Evolutionary conservation across 2,888 invertebrate species (phyloP).

Genomic region (Trypoxylon attenuatum): DNA sequence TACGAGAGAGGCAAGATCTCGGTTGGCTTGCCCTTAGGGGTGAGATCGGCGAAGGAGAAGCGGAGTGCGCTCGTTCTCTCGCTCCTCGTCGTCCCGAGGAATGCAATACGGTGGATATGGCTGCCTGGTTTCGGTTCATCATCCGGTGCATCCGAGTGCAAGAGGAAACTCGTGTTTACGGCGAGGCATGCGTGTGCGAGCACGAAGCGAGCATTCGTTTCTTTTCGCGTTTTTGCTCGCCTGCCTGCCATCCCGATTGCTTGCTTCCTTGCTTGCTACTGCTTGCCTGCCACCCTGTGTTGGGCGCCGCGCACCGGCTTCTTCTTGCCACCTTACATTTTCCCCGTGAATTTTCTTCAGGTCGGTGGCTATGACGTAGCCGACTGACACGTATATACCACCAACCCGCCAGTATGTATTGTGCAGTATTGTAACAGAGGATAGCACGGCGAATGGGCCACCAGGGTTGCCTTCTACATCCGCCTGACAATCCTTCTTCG

Average conservation of each 20-base stretch:
- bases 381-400: slow-evolving; percentile 18
- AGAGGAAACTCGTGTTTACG: slow-evolving; percentile 9
- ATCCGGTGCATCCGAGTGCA: neutral
- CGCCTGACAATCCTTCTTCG: slow-evolving; percentile 52
- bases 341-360: slow-evolving; percentile 6
- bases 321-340: neutral
- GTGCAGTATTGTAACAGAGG: too few relatives aligned
- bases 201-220: too few relatives aligned
- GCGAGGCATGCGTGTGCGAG: neutral
- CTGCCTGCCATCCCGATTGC: too few relatives aligned
- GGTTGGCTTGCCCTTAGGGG: too few relatives aligned
- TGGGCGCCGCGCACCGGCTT: too few relatives aligned
- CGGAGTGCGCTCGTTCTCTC: neutral
- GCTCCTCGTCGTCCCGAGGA: too few relatives aligned
- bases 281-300: too few relatives aligned
- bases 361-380: slow-evolving; percentile 2
- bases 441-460: slow-evolving; percentile 17
- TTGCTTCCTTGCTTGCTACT: too few relatives aligned
- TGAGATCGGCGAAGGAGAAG: neutral
- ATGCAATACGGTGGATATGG: slow-evolving; percentile 18
- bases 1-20: too few relatives aligned
- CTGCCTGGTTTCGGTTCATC: slow-evolving; percentile 13
- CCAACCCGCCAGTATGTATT: slow-evolving; percentile 14
- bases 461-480: slow-evolving; percentile 41
- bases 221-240: neutral